Base-by-base conservation (phyloP, 2,888 invertebrate species). In the Notocelia uddmanniana region DNA sequence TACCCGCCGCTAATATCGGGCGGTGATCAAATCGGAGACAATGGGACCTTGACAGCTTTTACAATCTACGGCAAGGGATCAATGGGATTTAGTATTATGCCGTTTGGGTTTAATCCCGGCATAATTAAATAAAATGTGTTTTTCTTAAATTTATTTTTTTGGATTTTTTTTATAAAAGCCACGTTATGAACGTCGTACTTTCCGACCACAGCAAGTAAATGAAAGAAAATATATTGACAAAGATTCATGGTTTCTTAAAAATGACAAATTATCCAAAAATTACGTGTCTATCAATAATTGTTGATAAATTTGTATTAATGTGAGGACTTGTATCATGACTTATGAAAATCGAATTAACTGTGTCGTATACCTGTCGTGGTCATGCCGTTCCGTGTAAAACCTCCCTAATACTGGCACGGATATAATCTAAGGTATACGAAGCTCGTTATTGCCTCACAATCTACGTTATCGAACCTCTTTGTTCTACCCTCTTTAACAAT, bases 391-490 rank as follows among this genome's bases (percentile, higher is more conserved):
- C 26, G 10, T 72, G 23, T 68, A 68, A 72, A 72, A 18, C 0
- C 6, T 18, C 23, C 13, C 10, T 45, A 60, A 34, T 69, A 62
- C 31, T 18, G 45, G 52, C 59, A 45, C 11, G 60, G 67, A 62
- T 68, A 72, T 68, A 67, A 72, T 62, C 67, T 62, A 50, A 58
- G 67, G 67, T 72, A 72, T 67, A 67, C 60, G 34, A 48, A 23
- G 58, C 13, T 60, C 67, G 72, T 67, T 72, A 72, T 72, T 67
- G 67, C 45, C 72, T 62, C 54, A 67, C 72, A 62, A 68, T 72
- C 72, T 72, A 23, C 67, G 72, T 67, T 67, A 71, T 71, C 66
- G 66, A 60, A 67, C 67, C 67, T 26, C 67, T 72, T 72, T 55
- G 72, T 68, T 23, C 60, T 48, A 67, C 21, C 64, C 63, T 59